Base-by-base conservation (phyloP, 2,797 vertebrate species). In the Otus scops region DNA sequence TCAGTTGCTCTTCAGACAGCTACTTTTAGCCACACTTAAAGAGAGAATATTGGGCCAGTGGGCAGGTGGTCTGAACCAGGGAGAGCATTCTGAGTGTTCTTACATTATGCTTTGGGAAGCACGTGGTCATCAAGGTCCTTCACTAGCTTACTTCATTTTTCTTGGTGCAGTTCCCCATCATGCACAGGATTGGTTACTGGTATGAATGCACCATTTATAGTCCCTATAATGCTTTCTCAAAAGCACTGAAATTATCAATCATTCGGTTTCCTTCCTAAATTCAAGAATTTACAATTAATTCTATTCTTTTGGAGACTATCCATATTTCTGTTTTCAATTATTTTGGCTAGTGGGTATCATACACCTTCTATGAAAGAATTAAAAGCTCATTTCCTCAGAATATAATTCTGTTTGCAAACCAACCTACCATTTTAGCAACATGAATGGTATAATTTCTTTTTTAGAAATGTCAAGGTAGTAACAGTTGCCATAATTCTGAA, bases 41-140 rank as follows among this genome's bases (percentile, higher is more conserved):
- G 13, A 69, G 22, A 64, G 39, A 76, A 67, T 5, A 21, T 0
- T 45, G 45, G 57, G 45, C 28, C 50, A 57, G n/a, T 7, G 76
- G 69, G 48, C 45, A 84, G 53, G 41, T 70, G 39, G 28, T 54
- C 50, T 69, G 60, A 85, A 65, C 15, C 38, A 65, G 26, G 24
- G 43, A 70, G 6, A 83, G 10, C 22, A 48, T 32, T 61, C 41
- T 34, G 2, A 1, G 0, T 13, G 9, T 41, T 51, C 43, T 41
- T 38, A 8, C 4, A 5, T 45, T 43, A 20, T 2, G 3, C n/a
- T 67, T 56, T 34, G n/a, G 68, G 68, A 80, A 64, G 65, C 16
- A 77, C 0, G 0, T 22, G 27, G 32, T 63, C 36, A 41, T 1
- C 3, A 1, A 59, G 30, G 24, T 45, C 39, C 45, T 78, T 73